Conservation (phyloP, 2,113 vertebrate genomes). For the Tragelaphus scriptus region DNA sequence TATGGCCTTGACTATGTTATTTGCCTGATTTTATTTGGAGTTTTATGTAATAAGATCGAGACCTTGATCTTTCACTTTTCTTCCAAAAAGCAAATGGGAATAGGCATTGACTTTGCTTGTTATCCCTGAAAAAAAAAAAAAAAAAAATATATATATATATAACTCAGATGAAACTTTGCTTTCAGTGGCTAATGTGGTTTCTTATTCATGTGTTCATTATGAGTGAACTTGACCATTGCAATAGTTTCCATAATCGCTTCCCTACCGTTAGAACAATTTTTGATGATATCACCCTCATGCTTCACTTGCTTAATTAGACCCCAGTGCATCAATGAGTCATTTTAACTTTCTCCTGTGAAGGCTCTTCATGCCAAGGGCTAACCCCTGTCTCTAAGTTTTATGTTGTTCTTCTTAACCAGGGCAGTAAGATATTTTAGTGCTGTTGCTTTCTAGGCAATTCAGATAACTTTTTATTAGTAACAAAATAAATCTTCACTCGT, state of each 20-base stretch:
- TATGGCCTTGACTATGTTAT: background rate
- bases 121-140: conserved; percentile 51
- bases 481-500: background rate
- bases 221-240: conserved; percentile 71
- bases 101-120: conserved; percentile 59
- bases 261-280: conserved; percentile 69
- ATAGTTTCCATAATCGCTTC: conserved; percentile 68
- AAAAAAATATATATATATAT: background rate
- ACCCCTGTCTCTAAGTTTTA: conserved; percentile 66
- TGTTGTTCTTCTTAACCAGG: conserved; percentile 7
- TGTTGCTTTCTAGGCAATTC: conserved; percentile 32
- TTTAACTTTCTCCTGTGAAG: conserved; percentile 58
- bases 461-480: conserved; percentile 18
- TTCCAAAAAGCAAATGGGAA: conserved; percentile 24
- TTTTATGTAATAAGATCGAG: background rate
- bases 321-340: conserved; percentile 67
- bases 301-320: conserved; percentile 74
- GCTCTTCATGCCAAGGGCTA: conserved; percentile 51
- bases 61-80: conserved; percentile 43
- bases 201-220: conserved; percentile 75
- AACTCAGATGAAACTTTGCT: conserved; percentile 55
- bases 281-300: conserved; percentile 73
- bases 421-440: background rate
- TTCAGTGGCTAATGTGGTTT: conserved; percentile 62
- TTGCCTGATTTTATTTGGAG: conserved; percentile 11